phyloP scores from a whole-genome alignment of 2,888 invertebrate species.

The Acronicta alni region DNA sequence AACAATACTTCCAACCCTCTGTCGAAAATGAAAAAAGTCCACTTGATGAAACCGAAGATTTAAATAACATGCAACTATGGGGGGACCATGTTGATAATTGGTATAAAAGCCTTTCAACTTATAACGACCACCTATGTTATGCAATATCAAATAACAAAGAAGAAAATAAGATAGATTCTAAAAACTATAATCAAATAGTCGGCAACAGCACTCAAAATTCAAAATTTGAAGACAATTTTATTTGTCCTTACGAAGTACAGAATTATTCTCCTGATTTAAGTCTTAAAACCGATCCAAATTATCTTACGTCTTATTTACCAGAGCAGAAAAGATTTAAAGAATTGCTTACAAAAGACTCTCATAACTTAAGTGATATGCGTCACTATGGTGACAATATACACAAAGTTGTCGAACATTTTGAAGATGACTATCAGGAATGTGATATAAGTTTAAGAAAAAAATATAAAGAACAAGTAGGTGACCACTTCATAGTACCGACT shows the following conservation, averaged over 20 bases:
- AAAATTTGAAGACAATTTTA: slow-evolving; percentile 16
- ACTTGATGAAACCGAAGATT: slow-evolving; percentile 5
- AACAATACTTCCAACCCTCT: neutral
- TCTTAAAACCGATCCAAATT: slow-evolving; percentile 3
- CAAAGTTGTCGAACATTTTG: slow-evolving; percentile 41
- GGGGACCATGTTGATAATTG: slow-evolving; percentile 51
- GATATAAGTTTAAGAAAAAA: slow-evolving; percentile 67
- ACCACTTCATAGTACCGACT: slow-evolving; percentile 63
- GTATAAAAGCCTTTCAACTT: slow-evolving; percentile 48
- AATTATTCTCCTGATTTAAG: slow-evolving; percentile 9
- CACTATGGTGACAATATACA: slow-evolving; percentile 25
- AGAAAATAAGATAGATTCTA: neutral
- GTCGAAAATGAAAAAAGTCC: neutral
- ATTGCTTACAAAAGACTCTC: slow-evolving; percentile 20
- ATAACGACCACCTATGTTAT: slow-evolving; percentile 19
- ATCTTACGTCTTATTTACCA: slow-evolving; percentile 9
- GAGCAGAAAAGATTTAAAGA: slow-evolving; percentile 9
- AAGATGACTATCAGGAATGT: slow-evolving; percentile 56
- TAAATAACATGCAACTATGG: slow-evolving; percentile 31
- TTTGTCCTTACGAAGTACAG: neutral
- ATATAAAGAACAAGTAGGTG: slow-evolving; percentile 65
- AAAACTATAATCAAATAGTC: slow-evolving; percentile 1
- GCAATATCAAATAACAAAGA: slow-evolving; percentile 10
- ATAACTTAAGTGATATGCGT: slow-evolving; percentile 10
- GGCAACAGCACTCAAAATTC: neutral